phyloP scores from a whole-genome alignment of 2,888 invertebrate species.

The Ischnura elegans region DNA sequence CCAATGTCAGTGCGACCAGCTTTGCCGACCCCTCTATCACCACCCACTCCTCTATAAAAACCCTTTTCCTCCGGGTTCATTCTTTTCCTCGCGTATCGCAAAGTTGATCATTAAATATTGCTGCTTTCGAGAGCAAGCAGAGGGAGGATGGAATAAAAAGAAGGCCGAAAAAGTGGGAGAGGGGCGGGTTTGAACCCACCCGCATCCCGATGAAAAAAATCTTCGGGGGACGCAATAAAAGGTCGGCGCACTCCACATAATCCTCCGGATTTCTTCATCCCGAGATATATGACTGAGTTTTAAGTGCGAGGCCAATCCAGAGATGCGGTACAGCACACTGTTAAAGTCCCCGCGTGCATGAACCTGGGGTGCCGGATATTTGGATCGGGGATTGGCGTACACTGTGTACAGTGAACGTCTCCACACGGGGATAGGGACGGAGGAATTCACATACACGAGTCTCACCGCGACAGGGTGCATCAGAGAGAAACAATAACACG shows the following conservation, averaged over 20 bases:
- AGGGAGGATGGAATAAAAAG: background rate
- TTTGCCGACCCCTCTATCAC: background rate
- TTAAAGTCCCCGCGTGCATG: background rate
- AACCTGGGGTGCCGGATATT: background rate
- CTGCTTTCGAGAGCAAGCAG: background rate
- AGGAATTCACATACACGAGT: no score
- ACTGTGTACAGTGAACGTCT: background rate
- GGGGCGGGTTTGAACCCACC: background rate
- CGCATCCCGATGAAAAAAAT: background rate
- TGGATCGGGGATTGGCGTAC: background rate
- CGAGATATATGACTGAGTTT: background rate
- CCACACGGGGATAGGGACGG: no score
- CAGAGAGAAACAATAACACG: no score
- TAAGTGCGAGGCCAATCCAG: background rate
- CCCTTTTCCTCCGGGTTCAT: background rate
- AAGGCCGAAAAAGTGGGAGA: background rate
- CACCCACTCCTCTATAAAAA: background rate
- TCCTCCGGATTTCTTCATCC: background rate
- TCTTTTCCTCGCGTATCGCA: conserved; percentile 3
- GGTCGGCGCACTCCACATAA: background rate
- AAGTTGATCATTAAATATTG: conserved; percentile 31
- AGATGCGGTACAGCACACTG: background rate
- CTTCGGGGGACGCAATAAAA: background rate
- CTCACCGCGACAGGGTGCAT: no score
- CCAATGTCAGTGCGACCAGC: background rate